Base-by-base conservation (phyloP, 2,888 invertebrate genomes). In the Automeris io region DNA sequence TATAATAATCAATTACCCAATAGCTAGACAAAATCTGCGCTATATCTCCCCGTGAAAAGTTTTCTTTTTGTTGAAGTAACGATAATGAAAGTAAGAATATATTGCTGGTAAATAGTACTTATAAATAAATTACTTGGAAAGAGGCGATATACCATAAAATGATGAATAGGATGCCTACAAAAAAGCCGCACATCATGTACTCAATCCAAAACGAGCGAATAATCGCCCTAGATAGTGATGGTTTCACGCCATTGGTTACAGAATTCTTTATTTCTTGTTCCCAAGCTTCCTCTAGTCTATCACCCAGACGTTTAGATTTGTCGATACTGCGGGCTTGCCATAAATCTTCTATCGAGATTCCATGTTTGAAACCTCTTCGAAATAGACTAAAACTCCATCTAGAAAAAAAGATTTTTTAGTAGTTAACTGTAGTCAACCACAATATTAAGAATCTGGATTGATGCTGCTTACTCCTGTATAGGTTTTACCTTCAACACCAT, bases 381-480 rank as follows among this genome's bases (percentile, higher is more conserved):
- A 92, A 91, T 43, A 90, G 80, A 22, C 88, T 88, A 48, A 90
- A 88, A 37, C 91, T 79, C 92, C 93, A 93, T 83, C 93, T 93
- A 71, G 18, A 61, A 69, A 40, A 45, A 53, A 38, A 5, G 4
- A 8, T n/a, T 23, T 9, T 1, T 34, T 7, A 2, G 7, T 12
- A 22, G 12, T n/a, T 3, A 8, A 13, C 11, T 5, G 16, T 23
- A 5, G 24, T 24, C 11, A 24, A 24, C 11, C n/a, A 9, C 11
- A 24, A 24, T 3, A 11, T 24, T 24, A 24, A 24, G 4, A 24
- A 3, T 5, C 24, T 9, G 11, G 5, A 24, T 24, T 3, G 4
- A 2, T 24, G n/a, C n/a, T n/a, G n/a, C 11, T 3, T 11, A 23
- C 3, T 3, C 5, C 5, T 8, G 11, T 24, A 8, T 24, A 7